Conservation (phyloP, 2,113 vertebrate species). For the Ictidomys tridecemlineatus region DNA sequence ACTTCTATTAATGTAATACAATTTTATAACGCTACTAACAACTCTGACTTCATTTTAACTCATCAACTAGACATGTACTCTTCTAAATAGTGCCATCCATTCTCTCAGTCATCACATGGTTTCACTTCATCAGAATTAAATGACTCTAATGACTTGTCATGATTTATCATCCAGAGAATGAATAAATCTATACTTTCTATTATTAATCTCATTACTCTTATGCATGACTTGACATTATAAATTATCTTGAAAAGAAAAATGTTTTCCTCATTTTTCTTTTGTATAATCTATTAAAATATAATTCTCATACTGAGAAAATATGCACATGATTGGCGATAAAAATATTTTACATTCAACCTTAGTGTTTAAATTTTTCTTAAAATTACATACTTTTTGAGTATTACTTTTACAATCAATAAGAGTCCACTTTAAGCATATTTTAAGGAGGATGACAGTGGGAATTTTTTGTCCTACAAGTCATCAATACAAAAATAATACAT, state of each 20-base stretch:
- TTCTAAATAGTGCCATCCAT: constrained; percentile 72
- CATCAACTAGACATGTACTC: constrained; percentile 56
- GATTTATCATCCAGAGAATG: constrained; percentile 79
- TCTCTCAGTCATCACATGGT: constrained; percentile 62
- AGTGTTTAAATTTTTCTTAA: constrained; percentile 1
- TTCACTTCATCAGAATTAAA: constrained; percentile 71
- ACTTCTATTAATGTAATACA: constrained; percentile 66
- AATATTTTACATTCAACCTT: not conserved
- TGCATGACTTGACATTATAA: constrained; percentile 77
- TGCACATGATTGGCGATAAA: not conserved
- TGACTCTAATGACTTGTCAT: constrained; percentile 78
- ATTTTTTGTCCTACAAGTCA: not conserved
- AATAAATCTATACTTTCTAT: constrained; percentile 80
- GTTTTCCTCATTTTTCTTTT: constrained; percentile 74
- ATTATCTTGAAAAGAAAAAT: constrained; percentile 79
- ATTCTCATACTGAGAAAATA: not conserved
- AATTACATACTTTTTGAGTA: not conserved
- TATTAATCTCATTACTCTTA: constrained; percentile 80
- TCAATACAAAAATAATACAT: not conserved
- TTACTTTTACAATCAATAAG: not conserved
- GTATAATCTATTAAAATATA: constrained; percentile 53
- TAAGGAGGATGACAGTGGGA: not conserved
- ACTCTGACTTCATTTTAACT: constrained; percentile 73
- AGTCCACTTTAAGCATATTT: not conserved
- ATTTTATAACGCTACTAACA: constrained; percentile 64